Evolutionary conservation across 2,113 vertebrate species (phyloP), one percentile per base, ranked within the genome.

Genomic region (Embiotoca jacksoni): DNA sequence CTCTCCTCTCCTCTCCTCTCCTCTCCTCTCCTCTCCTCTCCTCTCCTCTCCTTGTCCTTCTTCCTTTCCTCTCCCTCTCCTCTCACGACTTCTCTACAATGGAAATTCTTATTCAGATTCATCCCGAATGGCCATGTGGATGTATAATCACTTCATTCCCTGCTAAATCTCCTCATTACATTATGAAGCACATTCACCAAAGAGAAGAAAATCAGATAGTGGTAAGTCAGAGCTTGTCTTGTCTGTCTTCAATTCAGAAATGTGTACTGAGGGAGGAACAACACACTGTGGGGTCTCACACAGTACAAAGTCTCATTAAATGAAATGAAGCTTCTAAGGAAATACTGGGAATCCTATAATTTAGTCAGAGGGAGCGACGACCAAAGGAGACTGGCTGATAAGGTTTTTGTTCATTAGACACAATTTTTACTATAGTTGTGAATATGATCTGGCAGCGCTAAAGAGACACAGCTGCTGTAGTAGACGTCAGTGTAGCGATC

Each of bases 121-220:
- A 75, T 70, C 72, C 74, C 53, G n/a, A 75, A 89, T 10, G 30
- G 59, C 76, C 16, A 74, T 77, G 82, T 74, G 76, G 77, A 79
- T 88, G 85, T 81, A 82, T 89, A 89, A 93, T 92, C 74, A 78
- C 72, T 80, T 67, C 68, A 71, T 86, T 90, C 77, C n/a, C 46
- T 2, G 47, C 68, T 83, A 88, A 92, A 90, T 88, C 70, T 33
- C 33, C 79, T 87, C 76, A 89, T 93, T 91, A 91, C 67, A 85
- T 69, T 89, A 90, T 78, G 47, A 81, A 88, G 86, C 87, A 85
- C 73, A 88, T 86, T 78, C 81, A 84, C 68, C 89, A 81, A 85
- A 82, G 77, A 85, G 85, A 79, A 71, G 58, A 54, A 80, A 52
- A 84, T 92, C 84, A 75, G 89, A 91, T 87, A 85, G 86, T 10